Base-by-base conservation (phyloP, 2,888 invertebrate species). In the Nudaria mundana region DNA sequence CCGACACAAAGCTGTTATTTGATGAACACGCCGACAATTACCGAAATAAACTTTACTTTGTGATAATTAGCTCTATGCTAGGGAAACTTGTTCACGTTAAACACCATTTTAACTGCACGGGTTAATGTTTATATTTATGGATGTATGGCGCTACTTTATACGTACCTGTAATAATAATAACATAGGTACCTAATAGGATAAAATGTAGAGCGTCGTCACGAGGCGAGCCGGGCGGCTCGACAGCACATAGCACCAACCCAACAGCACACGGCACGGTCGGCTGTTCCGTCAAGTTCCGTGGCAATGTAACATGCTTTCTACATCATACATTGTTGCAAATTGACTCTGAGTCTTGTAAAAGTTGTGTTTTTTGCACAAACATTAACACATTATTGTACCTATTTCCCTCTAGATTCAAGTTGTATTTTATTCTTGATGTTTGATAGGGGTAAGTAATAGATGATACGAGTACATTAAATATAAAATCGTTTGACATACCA, bases 11-110 rank as follows among this genome's bases (percentile, higher is more conserved):
- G 26, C 33, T 36, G 33, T 42, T 31, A 42, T 41, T 53, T 41
- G 18, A 36, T 30, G 37, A 44, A 46, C 46, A 47, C 37, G 28
- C 15, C 25, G 10, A 31, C 37, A 40, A 52, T 51, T 35, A 31
- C n/a, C n/a, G 22, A 22, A 2, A 41, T 46, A 20, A 33, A 44
- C 34, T 47, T 38, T 34, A 40, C 43, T 41, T 38, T 36, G 40
- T 40, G 31, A 32, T 49, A 44, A 52, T 56, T 34, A 41, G 31
- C 28, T 42, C n/a, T n/a, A 53, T 48, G 40, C 43, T 36, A 37
- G 14, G 20, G 31, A 43, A 39, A 33, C 29, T 34, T 26, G 37
- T 40, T 43, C 39, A 41, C 38, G 29, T 29, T 48, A 44, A 38
- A 40, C 47, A 41, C 30, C 30, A 41, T 44, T 44, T 46, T 41